Conservation (phyloP, 2,797 vertebrate species). For the Hippoglossus hippoglossus region DNA sequence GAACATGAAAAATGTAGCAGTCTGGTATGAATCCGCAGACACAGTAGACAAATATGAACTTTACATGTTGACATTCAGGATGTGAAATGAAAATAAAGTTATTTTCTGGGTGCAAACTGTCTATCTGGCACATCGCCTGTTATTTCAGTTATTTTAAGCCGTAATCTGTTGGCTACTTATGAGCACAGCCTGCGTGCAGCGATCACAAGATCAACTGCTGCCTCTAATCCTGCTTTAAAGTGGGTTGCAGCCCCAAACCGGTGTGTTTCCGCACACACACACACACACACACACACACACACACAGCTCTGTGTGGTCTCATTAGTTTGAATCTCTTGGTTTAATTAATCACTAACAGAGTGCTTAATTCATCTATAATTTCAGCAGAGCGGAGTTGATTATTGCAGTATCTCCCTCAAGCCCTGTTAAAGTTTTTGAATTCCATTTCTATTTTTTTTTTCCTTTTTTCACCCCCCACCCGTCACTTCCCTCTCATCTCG, state of each 20-base stretch:
- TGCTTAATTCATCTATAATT: constrained; percentile 81
- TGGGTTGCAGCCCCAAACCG: constrained; percentile 42
- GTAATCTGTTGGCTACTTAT: constrained; percentile 40
- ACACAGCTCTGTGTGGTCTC: constrained; percentile 65
- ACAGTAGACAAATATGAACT: too few species aligned
- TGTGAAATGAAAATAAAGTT: too few species aligned
- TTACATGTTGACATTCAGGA: too few species aligned
- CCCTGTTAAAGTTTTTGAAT: constrained; percentile 75
- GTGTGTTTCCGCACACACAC: constrained; percentile 25
- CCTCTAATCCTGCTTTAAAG: constrained; percentile 57
- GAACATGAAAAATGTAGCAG: too few species aligned
- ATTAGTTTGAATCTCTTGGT: constrained; percentile 74
- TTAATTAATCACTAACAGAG: constrained; percentile 82
- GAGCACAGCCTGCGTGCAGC: constrained; percentile 40
- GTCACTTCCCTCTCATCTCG: constrained; percentile 48
- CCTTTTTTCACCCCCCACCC: background rate
- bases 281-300: constrained; percentile 13
- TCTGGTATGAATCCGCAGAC: too few species aligned
- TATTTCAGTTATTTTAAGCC: background rate
- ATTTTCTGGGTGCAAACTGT: background rate
- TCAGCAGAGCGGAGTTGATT: constrained; percentile 78
- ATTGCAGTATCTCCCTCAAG: constrained; percentile 72
- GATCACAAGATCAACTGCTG: constrained; percentile 54
- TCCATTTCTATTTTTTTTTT: constrained; percentile 40
- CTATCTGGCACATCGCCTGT: constrained; percentile 6